Conservation (phyloP, 2,797 vertebrate genomes). For the Halcyon smyrnensis region DNA sequence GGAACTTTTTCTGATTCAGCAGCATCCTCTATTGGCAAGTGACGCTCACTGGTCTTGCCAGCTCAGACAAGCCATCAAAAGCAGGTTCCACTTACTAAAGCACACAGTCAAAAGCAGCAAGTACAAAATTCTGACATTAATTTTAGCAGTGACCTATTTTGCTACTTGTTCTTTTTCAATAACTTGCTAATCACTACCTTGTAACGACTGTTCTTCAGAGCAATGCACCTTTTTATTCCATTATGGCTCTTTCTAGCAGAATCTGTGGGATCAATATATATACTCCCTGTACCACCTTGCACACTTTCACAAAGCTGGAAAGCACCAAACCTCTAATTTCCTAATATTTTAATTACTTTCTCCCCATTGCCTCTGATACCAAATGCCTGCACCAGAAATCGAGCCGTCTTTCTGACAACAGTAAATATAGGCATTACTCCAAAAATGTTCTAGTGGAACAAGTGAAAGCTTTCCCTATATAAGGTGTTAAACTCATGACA, state of each 20-base stretch:
- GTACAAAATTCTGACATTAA: not conserved
- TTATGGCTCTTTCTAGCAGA: not conserved
- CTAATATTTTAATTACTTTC: not conserved
- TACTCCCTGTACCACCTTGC: not conserved
- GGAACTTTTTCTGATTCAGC: not conserved
- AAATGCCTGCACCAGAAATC: not conserved
- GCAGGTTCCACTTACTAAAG: not conserved
- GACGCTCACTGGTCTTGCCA: not conserved
- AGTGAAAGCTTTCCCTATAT: not conserved
- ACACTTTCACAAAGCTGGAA: not conserved
- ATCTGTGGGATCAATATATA: not conserved
- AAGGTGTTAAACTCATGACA: not conserved
- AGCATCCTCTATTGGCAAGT: constrained; percentile 45
- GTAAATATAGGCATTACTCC: not conserved
- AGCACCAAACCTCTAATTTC: not conserved
- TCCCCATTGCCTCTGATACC: not conserved
- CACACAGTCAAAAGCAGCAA: not conserved
- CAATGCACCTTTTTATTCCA: not conserved
- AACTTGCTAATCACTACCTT: not conserved
- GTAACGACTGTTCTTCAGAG: not conserved
- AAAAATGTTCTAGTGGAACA: not conserved
- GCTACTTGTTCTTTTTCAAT: not conserved
- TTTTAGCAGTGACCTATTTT: not conserved
- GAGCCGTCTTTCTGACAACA: not conserved
- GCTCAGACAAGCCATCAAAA: not conserved